Evolutionary conservation across 2,888 invertebrate species (phyloP).

Genomic region (Melanchra persicariae): DNA sequence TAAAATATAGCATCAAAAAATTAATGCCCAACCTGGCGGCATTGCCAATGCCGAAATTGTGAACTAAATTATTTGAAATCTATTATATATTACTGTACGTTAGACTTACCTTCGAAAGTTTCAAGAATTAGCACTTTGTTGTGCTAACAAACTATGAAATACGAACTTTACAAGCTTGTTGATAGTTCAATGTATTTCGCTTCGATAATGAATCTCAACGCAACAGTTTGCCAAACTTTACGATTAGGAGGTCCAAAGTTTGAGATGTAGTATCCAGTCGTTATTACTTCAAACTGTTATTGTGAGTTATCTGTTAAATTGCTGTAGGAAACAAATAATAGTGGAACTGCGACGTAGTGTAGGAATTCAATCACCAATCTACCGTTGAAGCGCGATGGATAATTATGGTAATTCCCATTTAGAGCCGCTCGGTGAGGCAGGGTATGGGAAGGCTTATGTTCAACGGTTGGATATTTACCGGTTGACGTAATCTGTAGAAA

Average conservation of each 20-base stretch:
- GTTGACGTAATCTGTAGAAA: slow-evolving; percentile 44
- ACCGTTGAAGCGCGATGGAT: slow-evolving; percentile 44
- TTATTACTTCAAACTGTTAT: slow-evolving; percentile 25
- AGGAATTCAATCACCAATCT: slow-evolving; percentile 42
- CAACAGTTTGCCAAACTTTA: slow-evolving; percentile 51
- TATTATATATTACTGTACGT: slow-evolving; percentile 10
- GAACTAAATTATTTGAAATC: background rate
- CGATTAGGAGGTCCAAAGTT: slow-evolving; percentile 40
- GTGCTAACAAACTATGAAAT: slow-evolving; percentile 51
- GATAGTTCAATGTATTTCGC: slow-evolving; percentile 47
- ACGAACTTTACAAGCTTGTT: slow-evolving; percentile 38
- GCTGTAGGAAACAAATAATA: slow-evolving; percentile 20
- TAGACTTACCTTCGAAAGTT: slow-evolving; percentile 20
- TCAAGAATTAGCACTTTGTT: slow-evolving; percentile 44
- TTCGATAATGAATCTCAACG: slow-evolving; percentile 50
- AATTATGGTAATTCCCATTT: slow-evolving; percentile 58
- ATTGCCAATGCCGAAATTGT: slow-evolving; percentile 15
- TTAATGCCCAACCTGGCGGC: too few species aligned
- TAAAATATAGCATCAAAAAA: too few species aligned
- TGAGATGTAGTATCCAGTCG: slow-evolving; percentile 28
- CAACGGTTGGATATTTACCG: slow-evolving; percentile 41
- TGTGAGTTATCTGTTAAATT: slow-evolving; percentile 22
- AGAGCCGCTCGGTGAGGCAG: slow-evolving; percentile 31
- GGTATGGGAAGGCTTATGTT: slow-evolving; percentile 37
- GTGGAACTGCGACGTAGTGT: slow-evolving; percentile 7